These are phyloP conservation scores for Platyrinchus mystaceus DNA, from an alignment of 2,797 vertebrate genomes.

Conservation along the genomic window DNA sequence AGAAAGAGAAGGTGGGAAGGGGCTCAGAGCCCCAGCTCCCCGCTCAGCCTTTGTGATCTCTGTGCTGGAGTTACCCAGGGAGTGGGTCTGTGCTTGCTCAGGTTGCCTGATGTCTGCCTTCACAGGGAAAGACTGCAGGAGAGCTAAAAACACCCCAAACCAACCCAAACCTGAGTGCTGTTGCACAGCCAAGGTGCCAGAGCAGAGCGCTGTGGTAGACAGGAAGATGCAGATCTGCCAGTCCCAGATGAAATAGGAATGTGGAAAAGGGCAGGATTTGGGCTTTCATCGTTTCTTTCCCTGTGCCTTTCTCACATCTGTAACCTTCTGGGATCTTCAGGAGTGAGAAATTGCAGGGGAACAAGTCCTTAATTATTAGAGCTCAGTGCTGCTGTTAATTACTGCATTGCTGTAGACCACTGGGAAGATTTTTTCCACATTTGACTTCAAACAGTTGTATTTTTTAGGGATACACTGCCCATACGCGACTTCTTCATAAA, in stretches of 20 bases:
- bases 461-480: neutral
- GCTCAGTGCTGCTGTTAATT: neutral
- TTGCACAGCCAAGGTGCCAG: neutral
- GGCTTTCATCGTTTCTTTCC: neutral
- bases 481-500: fast-evolving
- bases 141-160: neutral
- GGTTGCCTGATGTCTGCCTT: neutral
- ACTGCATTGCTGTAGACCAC: neutral
- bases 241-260: neutral
- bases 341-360: neutral
- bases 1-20: constrained; percentile 66
- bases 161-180: neutral
- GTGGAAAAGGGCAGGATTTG: neutral
- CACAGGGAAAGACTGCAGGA: neutral
- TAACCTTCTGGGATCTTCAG: neutral
- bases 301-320: neutral
- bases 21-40: neutral
- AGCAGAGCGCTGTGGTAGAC: neutral
- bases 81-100: neutral
- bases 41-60: fast-evolving
- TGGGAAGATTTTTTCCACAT: neutral
- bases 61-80: neutral
- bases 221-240: neutral
- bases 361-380: neutral
- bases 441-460: neutral